Evolutionary conservation across 2,888 invertebrate species (phyloP).

Genomic region (Machimus rusticus): DNA sequence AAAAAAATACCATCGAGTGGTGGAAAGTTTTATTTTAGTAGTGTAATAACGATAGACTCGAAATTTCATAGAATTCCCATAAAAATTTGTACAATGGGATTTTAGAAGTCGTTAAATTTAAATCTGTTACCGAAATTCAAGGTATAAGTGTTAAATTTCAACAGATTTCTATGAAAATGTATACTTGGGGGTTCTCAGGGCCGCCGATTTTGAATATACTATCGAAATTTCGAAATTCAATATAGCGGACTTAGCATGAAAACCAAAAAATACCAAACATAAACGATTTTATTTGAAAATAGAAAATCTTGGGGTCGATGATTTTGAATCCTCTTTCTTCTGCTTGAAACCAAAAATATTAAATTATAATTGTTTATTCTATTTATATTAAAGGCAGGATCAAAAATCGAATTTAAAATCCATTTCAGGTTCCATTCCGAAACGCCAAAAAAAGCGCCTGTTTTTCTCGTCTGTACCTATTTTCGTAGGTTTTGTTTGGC

Average conservation of each 20-base stretch:
- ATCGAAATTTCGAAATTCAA: background rate
- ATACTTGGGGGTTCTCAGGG: background rate
- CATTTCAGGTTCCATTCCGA: background rate
- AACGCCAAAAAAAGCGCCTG: background rate
- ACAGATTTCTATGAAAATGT: background rate
- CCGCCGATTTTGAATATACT: background rate
- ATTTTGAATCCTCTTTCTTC: background rate
- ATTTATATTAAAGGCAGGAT: no score
- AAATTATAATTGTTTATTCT: background rate
- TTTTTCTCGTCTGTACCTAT: background rate
- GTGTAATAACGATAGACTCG: no score
- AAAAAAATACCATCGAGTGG: background rate
- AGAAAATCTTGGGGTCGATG: background rate
- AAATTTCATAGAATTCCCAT: no score
- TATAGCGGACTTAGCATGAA: no score
- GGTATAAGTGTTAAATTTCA: no score
- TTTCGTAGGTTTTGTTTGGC: background rate
- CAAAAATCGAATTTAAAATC: background rate
- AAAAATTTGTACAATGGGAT: no score
- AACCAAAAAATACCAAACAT: background rate
- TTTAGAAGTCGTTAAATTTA: no score
- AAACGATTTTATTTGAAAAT: background rate
- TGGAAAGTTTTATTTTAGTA: background rate
- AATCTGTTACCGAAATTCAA: no score
- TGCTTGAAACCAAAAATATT: background rate